Percentiles rank a stretch among this genome's conserved stretches.
These are phyloP conservation scores for Cryptosula pallasiana DNA, from an alignment of 2,888 invertebrate genomes.

Conservation along the genomic window DNA sequence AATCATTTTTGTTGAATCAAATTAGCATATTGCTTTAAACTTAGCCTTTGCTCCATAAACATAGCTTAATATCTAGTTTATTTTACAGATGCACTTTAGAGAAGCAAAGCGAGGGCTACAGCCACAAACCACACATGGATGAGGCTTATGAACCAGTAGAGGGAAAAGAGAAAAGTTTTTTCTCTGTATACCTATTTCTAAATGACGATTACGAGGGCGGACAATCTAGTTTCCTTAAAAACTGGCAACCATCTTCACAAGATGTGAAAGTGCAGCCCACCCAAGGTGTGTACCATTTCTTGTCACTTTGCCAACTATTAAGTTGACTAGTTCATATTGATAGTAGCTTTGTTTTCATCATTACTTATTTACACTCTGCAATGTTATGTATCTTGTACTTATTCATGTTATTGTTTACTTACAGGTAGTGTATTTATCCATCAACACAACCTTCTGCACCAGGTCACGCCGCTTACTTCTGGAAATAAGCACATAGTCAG, in stretches of 20 bases:
- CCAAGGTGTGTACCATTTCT: background rate
- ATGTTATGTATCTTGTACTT: background rate
- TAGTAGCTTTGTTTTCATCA: background rate
- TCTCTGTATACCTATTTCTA: slow-evolving; percentile 9
- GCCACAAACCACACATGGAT: slow-evolving; percentile 14
- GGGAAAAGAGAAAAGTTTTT: slow-evolving; percentile 11
- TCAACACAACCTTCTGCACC: slow-evolving; percentile 23
- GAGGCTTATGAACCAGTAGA: slow-evolving; percentile 21
- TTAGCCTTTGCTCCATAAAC: background rate
- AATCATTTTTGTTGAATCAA: too few relatives aligned
- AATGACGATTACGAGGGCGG: slow-evolving; percentile 22
- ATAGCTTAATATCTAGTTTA: background rate
- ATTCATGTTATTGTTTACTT: background rate
- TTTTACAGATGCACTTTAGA: slow-evolving; percentile 1
- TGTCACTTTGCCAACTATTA: too few relatives aligned
- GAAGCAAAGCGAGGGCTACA: background rate
- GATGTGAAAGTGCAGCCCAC: slow-evolving; percentile 11
- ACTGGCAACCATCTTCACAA: slow-evolving; percentile 18
- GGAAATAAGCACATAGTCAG: background rate
- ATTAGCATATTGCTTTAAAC: too few relatives aligned
- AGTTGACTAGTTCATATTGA: too few relatives aligned
- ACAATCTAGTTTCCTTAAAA: slow-evolving; percentile 15
- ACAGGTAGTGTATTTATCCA: slow-evolving; percentile 17
- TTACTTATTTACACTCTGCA: background rate
- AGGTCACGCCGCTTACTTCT: background rate